Evolutionary conservation across 2,888 invertebrate genomes (phyloP).

Genomic region (Cancer borealis): DNA sequence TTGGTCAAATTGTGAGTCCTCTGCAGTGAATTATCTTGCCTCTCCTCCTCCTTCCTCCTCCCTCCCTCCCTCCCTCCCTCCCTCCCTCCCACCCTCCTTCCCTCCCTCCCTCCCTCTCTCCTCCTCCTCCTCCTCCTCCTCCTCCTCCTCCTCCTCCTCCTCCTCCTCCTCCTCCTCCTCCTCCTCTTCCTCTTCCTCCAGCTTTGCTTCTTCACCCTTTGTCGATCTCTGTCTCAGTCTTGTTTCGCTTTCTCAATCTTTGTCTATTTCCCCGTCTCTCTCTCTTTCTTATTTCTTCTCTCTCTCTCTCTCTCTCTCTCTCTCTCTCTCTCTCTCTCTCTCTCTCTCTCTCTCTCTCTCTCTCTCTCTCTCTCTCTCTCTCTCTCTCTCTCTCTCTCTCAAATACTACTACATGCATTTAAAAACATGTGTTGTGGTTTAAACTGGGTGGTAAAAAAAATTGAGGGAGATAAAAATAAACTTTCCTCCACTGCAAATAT

Average conservation of each 20-base stretch:
- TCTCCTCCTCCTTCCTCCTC: neutral
- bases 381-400: neutral
- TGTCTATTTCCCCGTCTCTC: neutral
- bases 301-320: neutral
- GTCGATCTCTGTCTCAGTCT: neutral
- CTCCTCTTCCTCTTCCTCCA: neutral
- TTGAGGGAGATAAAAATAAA: neutral
- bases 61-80: no score
- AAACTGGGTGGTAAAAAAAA: neutral
- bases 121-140: no score
- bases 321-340: conserved; percentile 8
- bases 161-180: neutral
- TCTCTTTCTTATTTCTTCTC: neutral
- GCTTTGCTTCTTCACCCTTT: neutral
- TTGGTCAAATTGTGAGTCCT: neutral
- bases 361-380: conserved; percentile 38
- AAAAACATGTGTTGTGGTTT: neutral
- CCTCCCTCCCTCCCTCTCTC: no score
- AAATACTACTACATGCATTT: neutral
- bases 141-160: no score
- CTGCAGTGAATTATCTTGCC: neutral
- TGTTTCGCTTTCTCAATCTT: neutral
- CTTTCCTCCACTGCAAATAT: neutral
- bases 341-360: conserved; percentile 20
- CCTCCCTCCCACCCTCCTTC: no score